Conservation (phyloP, 2,888 invertebrate genomes). For the Caenorhabditis uteleia region DNA sequence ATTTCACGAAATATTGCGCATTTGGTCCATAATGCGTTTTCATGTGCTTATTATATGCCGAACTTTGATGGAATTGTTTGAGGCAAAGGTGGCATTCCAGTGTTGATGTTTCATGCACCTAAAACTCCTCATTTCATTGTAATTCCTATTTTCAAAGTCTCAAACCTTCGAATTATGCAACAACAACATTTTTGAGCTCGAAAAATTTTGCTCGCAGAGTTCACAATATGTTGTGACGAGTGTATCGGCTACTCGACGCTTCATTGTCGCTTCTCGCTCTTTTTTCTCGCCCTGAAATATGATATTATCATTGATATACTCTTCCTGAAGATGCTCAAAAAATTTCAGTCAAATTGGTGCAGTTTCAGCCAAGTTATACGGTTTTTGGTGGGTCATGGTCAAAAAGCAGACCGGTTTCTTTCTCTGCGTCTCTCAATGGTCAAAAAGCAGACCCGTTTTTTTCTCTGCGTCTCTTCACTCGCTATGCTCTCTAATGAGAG, state of each 20-base stretch:
- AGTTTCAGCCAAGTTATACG: too few species aligned
- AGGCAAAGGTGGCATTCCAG: conserved; percentile 32
- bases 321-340: neutral
- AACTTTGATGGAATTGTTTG: conserved; percentile 25
- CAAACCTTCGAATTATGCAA: conserved; percentile 20
- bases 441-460: too few species aligned
- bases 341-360: too few species aligned
- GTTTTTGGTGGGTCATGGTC: too few species aligned
- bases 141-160: neutral
- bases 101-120: conserved; percentile 21
- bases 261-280: conserved; percentile 32
- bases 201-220: conserved; percentile 32
- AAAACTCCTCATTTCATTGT: neutral
- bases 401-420: too few species aligned
- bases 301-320: too few species aligned
- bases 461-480: too few species aligned
- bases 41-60: conserved; percentile 32
- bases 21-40: conserved; percentile 37
- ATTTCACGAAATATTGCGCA: conserved; percentile 24
- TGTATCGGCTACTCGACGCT: conserved; percentile 29
- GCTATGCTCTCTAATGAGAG: too few species aligned
- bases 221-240: conserved; percentile 35
- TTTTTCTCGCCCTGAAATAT: conserved; percentile 21
- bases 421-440: too few species aligned
- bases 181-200: conserved; percentile 32